phyloP scores from a whole-genome alignment of 2,888 invertebrate species.

The Polymixis flavicincta region DNA sequence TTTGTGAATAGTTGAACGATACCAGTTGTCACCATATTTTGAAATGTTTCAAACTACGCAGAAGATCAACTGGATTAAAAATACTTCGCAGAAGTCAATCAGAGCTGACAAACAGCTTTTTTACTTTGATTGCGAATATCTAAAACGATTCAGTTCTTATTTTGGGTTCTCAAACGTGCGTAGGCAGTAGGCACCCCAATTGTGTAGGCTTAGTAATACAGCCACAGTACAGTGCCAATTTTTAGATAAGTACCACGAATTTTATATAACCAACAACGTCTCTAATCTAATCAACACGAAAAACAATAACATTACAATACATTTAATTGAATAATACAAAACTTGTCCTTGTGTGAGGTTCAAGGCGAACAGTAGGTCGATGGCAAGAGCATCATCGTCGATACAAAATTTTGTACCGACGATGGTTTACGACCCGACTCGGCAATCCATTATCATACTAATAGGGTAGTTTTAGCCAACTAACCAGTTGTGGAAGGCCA shows the following conservation, averaged over 20 bases:
- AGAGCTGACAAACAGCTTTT: slow-evolving; percentile 39
- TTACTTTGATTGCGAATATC: slow-evolving; percentile 35
- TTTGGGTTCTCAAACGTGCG: slow-evolving; percentile 3
- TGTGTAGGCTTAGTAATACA: slow-evolving; percentile 15
- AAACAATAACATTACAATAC: slow-evolving; percentile 57
- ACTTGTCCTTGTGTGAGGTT: slow-evolving; percentile 67
- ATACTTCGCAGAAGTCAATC: slow-evolving; percentile 47
- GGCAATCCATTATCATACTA: slow-evolving; percentile 84
- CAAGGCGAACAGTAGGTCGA: slow-evolving; percentile 62
- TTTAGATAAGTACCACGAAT: slow-evolving; percentile 4
- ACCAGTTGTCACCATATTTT: slow-evolving; percentile 20
- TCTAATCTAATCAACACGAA: slow-evolving; percentile 46
- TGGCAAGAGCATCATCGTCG: slow-evolving; percentile 52
- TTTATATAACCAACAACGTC: slow-evolving; percentile 29
- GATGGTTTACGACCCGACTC: slow-evolving; percentile 77
- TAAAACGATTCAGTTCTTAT: slow-evolving; percentile 16
- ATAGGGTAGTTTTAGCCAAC: slow-evolving; percentile 80
- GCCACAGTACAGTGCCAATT: slow-evolving; percentile 13
- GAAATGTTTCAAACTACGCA: slow-evolving; percentile 20
- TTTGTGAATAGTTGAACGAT: slow-evolving; percentile 30
- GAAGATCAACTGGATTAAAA: slow-evolving; percentile 12
- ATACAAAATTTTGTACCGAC: slow-evolving; percentile 58
- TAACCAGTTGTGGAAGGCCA: slow-evolving; percentile 74
- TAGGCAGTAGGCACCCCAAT: slow-evolving; percentile 24
- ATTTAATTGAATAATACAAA: slow-evolving; percentile 58